phyloP scores from a whole-genome alignment of 2,797 vertebrate genomes.

The Euthynnus affinis region DNA sequence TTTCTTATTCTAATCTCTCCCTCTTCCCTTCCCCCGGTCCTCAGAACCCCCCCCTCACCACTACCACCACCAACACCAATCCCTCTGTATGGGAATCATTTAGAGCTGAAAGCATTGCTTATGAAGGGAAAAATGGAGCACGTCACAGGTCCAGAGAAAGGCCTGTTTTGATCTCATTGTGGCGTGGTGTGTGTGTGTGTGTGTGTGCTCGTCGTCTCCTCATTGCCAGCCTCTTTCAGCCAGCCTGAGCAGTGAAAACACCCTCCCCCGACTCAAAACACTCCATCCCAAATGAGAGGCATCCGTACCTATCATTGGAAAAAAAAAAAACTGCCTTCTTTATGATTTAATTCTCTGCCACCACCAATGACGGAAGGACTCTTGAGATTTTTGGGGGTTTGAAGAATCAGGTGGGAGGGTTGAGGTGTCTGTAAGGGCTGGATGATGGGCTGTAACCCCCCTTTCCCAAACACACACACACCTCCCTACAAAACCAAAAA shows the following conservation, averaged over 20 bases:
- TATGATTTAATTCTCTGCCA: constrained; percentile 47
- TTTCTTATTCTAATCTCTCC: constrained; percentile 46
- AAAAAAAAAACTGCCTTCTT: constrained; percentile 36
- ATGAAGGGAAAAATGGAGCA: constrained; percentile 76
- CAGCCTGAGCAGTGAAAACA: constrained; percentile 50
- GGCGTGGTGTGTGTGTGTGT: constrained; percentile 38
- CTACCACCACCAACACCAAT: neutral
- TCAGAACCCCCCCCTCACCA: neutral
- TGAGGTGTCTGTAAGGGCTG: constrained; percentile 1
- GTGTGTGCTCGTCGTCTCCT: constrained; percentile 33
- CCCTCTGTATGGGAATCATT: constrained; percentile 46
- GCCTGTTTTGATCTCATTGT: constrained; percentile 86
- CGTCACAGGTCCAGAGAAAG: constrained; percentile 79
- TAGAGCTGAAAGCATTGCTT: constrained; percentile 47
- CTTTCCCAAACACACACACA: neutral
- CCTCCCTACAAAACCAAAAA: constrained; percentile 8
- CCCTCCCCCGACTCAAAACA: constrained; percentile 54
- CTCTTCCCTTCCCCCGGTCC: constrained; percentile 38
- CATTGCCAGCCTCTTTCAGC: constrained; percentile 57
- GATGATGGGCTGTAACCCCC: constrained; percentile 6
- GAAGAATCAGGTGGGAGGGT: constrained; percentile 53
- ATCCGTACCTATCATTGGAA: constrained; percentile 44
- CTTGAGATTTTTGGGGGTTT: constrained; percentile 57
- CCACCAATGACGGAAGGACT: constrained; percentile 29
- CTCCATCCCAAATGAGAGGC: constrained; percentile 57